Base-by-base conservation (phyloP, 2,113 vertebrate species). In the Chaetorhynchus papuensis region DNA sequence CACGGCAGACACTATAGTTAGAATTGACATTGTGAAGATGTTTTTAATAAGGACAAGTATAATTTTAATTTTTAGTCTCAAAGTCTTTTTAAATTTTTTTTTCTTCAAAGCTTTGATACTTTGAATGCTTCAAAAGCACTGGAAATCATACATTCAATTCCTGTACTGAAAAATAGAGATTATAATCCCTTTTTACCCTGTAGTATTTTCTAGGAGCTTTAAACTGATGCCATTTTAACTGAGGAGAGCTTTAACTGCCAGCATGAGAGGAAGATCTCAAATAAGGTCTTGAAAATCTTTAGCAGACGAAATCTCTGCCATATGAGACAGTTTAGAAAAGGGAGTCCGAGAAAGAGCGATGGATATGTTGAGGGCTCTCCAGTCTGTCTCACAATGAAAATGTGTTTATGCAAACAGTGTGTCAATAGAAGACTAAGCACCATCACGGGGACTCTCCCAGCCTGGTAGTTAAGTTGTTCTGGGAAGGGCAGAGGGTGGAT, bases 1-100 rank as follows among this genome's bases (percentile, higher is more conserved):
- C 33, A 15, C 31, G 66, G 59, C 15, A 27, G 37, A 12, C 23
- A 30, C n/a, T 0, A 0, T 2, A 8, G 42, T 33, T 81, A 14
- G 4, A 50, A 30, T 1, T 30, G 42, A 39, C 33, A 26, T 2
- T 11, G 22, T 33, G 23, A 41, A 33, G 3, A 1, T 19, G 3
- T 2, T 31, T 76, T 41, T 33, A 11, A 18, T 54, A 69, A 41
- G 26, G 30, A 33, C 16, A 37, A 83, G 9, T 23, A 33, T 31
- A 44, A 74, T 23, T 72, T 37, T 2, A 10, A 4, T 33, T 87
- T 82, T 83, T 64, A 16, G 44, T 77, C 10, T 86, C 28, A 15
- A 42, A 28, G 3, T 2, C 26, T 16, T 35, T 35, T 16, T 3
- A 5, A 4, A 0, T 30, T 26, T 6, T 28, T 35, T 28, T 35